Base-by-base conservation (phyloP, 2,797 vertebrate genomes). In the Botia almorhae region DNA sequence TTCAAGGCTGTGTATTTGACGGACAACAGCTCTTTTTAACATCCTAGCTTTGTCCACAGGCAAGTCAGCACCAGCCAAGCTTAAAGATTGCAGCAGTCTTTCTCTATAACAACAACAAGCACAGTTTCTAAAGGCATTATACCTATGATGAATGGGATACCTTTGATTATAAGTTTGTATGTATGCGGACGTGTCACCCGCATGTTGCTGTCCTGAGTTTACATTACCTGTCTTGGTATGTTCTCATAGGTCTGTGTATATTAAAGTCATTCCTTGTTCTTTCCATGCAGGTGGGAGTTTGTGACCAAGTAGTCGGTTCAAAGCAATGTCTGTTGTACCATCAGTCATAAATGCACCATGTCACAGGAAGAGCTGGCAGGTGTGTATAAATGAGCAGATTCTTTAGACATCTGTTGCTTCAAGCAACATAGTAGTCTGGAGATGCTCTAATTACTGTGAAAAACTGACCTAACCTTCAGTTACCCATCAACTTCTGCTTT, bases 91-190 rank as follows among this genome's bases (percentile, higher is more conserved):
- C 89, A 87, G 81, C 65, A 82, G 65, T 74, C 84, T 87, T 82
- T 83, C 81, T 80, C 82, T 69, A 82, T 83, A 88, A 83, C 85
- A 69, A 78, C 89, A 92, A 91, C 88, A 91, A 90, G 89, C 91
- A 88, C 21, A 76, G 26, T 53, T 85, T 88, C 85, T 86, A 85
- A 81, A 5, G 82, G 81, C 87, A 85, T 81, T 87, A 87, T 90
- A 88, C 89, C 89, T 82, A 73, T 92, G 92, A 93, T 93, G 91
- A 91, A 90, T 92, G 90, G 88, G 88, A 88, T 87, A 87, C 48
- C 65, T 72, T 85, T 88, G 86, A 86, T 90, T 90, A 69, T 55
- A 76, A 69, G 67, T 69, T 76, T 76, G 74, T 48, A 68, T 77
- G 67, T 29, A 73, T 58, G 74, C 76, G 55, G 88, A 86, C 86